These are phyloP conservation scores for Cassiopea xamachana DNA, from an alignment of 30 jellyfish, hydroid and myxozoan genomes.

Conservation along the genomic window DNA sequence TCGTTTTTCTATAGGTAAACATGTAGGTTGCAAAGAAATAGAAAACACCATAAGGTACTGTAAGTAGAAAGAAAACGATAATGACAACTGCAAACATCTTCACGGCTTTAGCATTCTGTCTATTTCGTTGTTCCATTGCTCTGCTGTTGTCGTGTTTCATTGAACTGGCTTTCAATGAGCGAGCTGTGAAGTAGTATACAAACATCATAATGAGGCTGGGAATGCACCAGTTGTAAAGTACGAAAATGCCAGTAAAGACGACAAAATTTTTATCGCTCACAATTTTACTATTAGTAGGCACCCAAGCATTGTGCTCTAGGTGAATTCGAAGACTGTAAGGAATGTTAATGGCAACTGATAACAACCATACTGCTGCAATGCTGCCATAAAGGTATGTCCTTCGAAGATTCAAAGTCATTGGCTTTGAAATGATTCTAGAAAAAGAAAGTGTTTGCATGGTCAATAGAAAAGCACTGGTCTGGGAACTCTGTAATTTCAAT, in stretches of 20 bases:
- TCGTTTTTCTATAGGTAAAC: neutral
- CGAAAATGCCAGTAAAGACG: conserved; percentile 6
- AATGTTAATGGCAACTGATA: neutral
- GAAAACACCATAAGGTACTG: conserved; percentile 26
- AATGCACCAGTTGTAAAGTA: conserved; percentile 1
- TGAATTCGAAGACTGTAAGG: conserved; percentile 11
- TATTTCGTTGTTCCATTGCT: conserved; percentile 32
- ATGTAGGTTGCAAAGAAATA: neutral
- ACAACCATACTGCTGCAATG: conserved; percentile 5
- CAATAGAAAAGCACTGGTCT: neutral
- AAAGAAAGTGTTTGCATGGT: neutral
- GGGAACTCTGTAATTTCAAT: too few relatives aligned
- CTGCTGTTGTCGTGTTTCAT: conserved; percentile 27
- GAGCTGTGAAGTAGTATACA: conserved; percentile 10
- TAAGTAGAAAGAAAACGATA: conserved; percentile 21
- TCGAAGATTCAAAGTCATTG: conserved; percentile 4
- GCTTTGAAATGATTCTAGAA: conserved; percentile 19
- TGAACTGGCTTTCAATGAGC: conserved; percentile 19
- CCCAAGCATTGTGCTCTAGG: neutral
- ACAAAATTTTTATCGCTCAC: neutral
- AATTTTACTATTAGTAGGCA: neutral
- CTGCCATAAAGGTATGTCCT: neutral
- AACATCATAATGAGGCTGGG: conserved; percentile 13
- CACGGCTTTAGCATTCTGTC: conserved; percentile 20
- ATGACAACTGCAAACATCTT: conserved; percentile 34